Conservation (phyloP, 2,888 invertebrate species). For the Meta bourneti region DNA sequence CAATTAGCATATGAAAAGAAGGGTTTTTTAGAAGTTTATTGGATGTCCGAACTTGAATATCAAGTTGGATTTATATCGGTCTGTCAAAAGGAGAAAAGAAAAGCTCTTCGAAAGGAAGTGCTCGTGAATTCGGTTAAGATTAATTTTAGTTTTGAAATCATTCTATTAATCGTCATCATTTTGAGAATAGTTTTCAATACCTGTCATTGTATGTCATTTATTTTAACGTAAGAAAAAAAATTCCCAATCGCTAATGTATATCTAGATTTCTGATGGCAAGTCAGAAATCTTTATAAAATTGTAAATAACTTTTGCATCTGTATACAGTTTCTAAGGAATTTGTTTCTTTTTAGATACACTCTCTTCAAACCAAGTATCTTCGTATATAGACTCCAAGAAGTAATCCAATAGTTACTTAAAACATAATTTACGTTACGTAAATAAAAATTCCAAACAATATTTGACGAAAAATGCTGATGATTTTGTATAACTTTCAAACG, state of each 20-base stretch:
- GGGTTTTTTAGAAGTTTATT: background rate
- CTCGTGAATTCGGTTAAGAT: background rate
- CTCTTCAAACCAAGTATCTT: too few relatives aligned
- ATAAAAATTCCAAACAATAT: too few relatives aligned
- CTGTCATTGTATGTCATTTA: background rate
- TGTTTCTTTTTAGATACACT: too few relatives aligned
- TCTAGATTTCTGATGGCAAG: background rate
- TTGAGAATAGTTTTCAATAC: background rate
- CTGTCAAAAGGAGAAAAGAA: background rate
- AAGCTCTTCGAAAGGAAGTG: background rate
- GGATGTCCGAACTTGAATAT: background rate
- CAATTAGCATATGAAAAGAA: background rate
- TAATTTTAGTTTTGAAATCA: background rate
- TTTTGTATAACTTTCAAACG: too few relatives aligned
- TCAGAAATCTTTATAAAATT: too few relatives aligned
- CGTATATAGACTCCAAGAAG: too few relatives aligned
- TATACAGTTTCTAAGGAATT: too few relatives aligned
- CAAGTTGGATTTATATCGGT: background rate
- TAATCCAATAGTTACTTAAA: too few relatives aligned
- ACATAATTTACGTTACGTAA: too few relatives aligned
- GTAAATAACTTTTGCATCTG: too few relatives aligned
- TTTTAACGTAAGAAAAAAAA: background rate
- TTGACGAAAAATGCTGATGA: too few relatives aligned
- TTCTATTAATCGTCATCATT: background rate
- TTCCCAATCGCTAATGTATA: background rate